Conservation (phyloP, 2,797 vertebrate genomes). For the Xiphorhynchus erythropygius region DNA sequence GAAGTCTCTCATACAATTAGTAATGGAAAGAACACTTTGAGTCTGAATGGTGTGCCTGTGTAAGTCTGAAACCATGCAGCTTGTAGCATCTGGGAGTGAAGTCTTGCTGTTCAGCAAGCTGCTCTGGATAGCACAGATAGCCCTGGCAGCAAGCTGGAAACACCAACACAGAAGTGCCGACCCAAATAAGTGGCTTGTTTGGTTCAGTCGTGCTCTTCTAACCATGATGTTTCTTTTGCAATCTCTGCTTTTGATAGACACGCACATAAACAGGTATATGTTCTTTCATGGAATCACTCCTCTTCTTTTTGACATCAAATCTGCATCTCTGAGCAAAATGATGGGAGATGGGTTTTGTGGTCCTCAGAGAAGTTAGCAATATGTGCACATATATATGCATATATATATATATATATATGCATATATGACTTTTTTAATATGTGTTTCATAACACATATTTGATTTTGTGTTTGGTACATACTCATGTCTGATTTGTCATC, state of each 20-base stretch:
- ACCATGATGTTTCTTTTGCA: neutral
- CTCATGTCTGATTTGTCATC: fast-evolving
- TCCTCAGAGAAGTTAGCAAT: neutral
- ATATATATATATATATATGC: no score
- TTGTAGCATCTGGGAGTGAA: conserved; percentile 6
- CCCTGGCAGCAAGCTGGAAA: neutral
- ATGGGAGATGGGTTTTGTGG: neutral
- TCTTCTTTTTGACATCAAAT: neutral
- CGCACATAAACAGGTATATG: neutral
- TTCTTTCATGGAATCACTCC: neutral
- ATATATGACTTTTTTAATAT: neutral
- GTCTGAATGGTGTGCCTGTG: neutral
- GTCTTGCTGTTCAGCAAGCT: conserved; percentile 6
- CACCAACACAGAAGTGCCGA: neutral
- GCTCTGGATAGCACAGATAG: neutral
- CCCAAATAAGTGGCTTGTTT: neutral
- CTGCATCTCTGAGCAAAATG: neutral
- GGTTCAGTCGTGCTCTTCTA: neutral
- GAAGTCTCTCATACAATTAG: neutral
- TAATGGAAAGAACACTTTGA: neutral
- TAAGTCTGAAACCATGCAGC: conserved; percentile 1
- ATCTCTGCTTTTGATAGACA: neutral
- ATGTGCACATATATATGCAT: no score
- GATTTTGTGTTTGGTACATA: neutral
- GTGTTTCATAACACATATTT: fast-evolving